Conservation (phyloP, 2,113 vertebrate genomes). For the Sorex fumeus region DNA sequence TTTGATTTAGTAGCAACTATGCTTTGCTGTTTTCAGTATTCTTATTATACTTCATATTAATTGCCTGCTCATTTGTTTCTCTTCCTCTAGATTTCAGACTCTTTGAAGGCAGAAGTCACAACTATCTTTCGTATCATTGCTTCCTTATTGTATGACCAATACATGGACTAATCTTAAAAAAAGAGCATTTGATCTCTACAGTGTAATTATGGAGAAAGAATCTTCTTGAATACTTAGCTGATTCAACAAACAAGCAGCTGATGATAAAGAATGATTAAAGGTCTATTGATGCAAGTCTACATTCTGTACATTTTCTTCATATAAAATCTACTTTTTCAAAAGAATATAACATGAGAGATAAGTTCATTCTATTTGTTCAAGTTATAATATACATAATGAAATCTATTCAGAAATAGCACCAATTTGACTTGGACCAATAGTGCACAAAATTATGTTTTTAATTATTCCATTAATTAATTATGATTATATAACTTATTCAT, state of each 20-base stretch:
- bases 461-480: neutral
- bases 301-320: neutral
- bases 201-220: neutral
- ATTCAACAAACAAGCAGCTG: neutral
- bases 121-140: neutral
- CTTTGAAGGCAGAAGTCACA: neutral
- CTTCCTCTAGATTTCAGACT: neutral
- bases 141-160: neutral
- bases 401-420: neutral
- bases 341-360: constrained; percentile 1
- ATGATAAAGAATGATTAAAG: neutral
- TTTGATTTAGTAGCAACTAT: neutral
- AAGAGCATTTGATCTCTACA: neutral
- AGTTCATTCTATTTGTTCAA: neutral
- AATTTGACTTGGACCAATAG: neutral
- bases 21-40: neutral
- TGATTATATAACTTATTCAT: neutral
- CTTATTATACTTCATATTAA: neutral
- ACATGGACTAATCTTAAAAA: neutral
- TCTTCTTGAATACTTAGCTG: neutral
- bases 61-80: neutral
- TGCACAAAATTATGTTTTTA: constrained; percentile 30
- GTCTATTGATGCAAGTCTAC: neutral
- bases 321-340: neutral
- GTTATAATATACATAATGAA: neutral